These are phyloP conservation scores for Corythoichthys haematopterus DNA, from an alignment of 2,113 vertebrate species.

Conservation along the genomic window DNA sequence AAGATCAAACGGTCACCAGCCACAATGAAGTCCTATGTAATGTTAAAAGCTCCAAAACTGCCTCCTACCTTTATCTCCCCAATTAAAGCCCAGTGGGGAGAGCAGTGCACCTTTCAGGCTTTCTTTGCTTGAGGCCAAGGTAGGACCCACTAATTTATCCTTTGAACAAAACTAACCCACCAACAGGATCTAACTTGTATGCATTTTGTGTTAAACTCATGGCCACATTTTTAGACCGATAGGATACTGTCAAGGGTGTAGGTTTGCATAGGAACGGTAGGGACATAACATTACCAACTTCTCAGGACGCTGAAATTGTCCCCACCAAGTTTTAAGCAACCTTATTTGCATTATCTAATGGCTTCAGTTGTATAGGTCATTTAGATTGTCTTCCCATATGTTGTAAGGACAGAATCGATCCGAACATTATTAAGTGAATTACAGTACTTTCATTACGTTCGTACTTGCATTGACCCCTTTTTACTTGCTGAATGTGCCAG, in stretches of 20 bases:
- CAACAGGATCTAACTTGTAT: constrained; percentile 94
- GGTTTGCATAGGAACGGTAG: too few species aligned
- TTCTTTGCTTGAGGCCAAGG: constrained; percentile 98
- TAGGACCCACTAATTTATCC: constrained; percentile 97
- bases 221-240: constrained; percentile 63
- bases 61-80: constrained; percentile 75
- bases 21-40: constrained; percentile 97
- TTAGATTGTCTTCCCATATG: too few species aligned
- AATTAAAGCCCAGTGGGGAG: constrained; percentile 92
- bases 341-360: too few species aligned
- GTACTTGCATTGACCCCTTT: too few species aligned
- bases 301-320: too few species aligned
- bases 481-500: too few species aligned
- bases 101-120: constrained; percentile 78
- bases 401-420: too few species aligned
- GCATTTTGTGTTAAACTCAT: constrained; percentile 84
- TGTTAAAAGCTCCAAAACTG: constrained; percentile 92
- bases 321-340: too few species aligned
- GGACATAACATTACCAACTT: too few species aligned
- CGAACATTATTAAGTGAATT: too few species aligned
- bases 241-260: neutral
- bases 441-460: too few species aligned
- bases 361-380: too few species aligned
- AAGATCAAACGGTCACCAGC: constrained; percentile 98
- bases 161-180: constrained; percentile 98